Base-by-base conservation (phyloP, 2,797 vertebrate genomes). In the Cossypha niveicapilla region DNA sequence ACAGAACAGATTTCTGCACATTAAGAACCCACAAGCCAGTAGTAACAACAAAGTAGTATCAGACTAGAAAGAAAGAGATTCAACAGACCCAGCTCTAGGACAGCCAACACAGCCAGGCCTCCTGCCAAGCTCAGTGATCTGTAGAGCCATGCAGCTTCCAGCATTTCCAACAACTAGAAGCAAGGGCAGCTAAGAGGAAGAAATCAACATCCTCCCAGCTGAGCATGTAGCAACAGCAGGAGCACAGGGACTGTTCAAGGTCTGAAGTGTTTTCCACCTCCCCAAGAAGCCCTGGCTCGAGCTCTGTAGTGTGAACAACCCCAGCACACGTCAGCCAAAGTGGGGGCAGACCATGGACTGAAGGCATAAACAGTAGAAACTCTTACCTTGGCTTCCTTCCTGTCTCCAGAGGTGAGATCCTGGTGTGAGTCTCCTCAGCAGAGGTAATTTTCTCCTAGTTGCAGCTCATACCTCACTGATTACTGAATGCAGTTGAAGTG, bases 381-480 rank as follows among this genome's bases (percentile, higher is more conserved):
- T 53, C 67, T 61, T 81, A 88, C 35, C 82, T 84, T 56, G 25
- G 27, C 73, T 62, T 51, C 37, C 35, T 85, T 65, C 68, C 37
- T 1, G 0, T 35, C 44, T 82, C 41, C 71, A 53, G 42, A 86
- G 19, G 22, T 17, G 19, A 25, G 28, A 28, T 79, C 0, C 0
- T 80, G 12, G 18, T 48, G 39, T 12, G 13, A 85, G 10, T 10
- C 58, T 74, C 34, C 48, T 65, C 60, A 79, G 27, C 47, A 68
- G 66, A 68, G 7, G 18, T 14, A 7, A 24, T 72, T 39, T 90
- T 77, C 44, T 85, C 32, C 30, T 3, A 2, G 12, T 1, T 57
- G 62, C 79, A 88, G 65, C 50, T 83, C 7, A 4, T 13, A 7
- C 39, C 27, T 91, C 58, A 11, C 7, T 60, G 58, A 79, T 54